Conservation (phyloP, 2,113 vertebrate species). For the Oncorhynchus keta region DNA sequence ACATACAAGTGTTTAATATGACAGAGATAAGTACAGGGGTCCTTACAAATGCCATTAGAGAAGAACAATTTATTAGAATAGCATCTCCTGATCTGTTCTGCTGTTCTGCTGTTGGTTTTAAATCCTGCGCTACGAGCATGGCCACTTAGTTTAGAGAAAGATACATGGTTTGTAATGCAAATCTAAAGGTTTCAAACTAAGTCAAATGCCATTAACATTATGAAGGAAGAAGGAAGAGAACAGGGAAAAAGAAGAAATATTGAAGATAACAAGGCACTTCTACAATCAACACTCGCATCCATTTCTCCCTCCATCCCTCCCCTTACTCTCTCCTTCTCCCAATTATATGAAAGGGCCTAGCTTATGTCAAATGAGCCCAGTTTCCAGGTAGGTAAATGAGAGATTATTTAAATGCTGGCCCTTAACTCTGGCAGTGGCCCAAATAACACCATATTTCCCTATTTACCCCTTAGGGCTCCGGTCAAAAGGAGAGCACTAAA, state of each 20-base stretch:
- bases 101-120: background rate
- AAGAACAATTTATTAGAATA: conserved; percentile 2
- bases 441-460: too few species aligned
- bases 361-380: conserved; percentile 7
- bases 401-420: conserved; percentile 50
- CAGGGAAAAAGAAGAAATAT: too few species aligned
- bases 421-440: background rate
- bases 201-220: conserved; percentile 14
- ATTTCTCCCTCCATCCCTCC: background rate
- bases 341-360: conserved; percentile 19
- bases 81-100: conserved; percentile 15
- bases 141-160: conserved; percentile 2
- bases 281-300: conserved; percentile 1
- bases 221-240: background rate
- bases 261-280: conserved; percentile 23
- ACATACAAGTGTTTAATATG: background rate
- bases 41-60: background rate
- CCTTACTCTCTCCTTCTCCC: background rate
- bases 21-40: background rate
- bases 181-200: conserved; percentile 10
- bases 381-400: conserved; percentile 44
- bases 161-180: conserved; percentile 31
- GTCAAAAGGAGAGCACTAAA: too few species aligned
- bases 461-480: too few species aligned
- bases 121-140: conserved; percentile 11